Evolutionary conservation across 2,888 invertebrate genomes (phyloP), one percentile per base, ranked within the genome.

Genomic region (Ichneumon xanthorius): DNA sequence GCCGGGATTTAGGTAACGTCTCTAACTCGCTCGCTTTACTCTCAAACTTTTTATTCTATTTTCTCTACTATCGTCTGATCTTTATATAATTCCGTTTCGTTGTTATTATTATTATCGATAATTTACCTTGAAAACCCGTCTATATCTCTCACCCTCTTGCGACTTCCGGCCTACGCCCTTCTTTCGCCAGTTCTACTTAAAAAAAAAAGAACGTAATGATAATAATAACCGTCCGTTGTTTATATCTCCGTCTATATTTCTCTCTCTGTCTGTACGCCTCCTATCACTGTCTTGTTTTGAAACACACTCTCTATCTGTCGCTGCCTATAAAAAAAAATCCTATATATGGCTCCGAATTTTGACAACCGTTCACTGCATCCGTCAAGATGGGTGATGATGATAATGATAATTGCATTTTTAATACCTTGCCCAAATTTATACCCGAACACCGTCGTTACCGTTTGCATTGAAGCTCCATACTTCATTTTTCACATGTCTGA

Each of bases 1-100:
- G 95, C 94, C 95, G 95, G 92, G 95, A 95, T 94, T 94, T 95
- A 95, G 95, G 95, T 95, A 95, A 95, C 94, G 92, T 94, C 93
- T 92, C 91, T 90, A 89, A 89, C 92, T 93, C 92, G 93, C 92
- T 93, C 92, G 92, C 92, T 93, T 93, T 90, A 70, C 73, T 81
- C 81, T 84, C 50, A 84, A 81, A 79, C 70, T 84, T 85, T 85
- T 84, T 86, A 83, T 68, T 77, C 55, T 84, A 19, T 71, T 80
- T 63, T 70, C 61, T 79, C 84, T 88, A 87, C 89, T 90, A 89
- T 88, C 90, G 90, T 92, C 90, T 91, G 87, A 91, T 63, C 87
- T 91, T 88, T 89, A 81, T 79, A 82, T 86, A 79, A 68, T 63
- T 63, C 30, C 71, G 55, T 58, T 84, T 79, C 70, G 71, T 70